Conservation (phyloP, 2,797 vertebrate genomes). For the Trachurus trachurus region DNA sequence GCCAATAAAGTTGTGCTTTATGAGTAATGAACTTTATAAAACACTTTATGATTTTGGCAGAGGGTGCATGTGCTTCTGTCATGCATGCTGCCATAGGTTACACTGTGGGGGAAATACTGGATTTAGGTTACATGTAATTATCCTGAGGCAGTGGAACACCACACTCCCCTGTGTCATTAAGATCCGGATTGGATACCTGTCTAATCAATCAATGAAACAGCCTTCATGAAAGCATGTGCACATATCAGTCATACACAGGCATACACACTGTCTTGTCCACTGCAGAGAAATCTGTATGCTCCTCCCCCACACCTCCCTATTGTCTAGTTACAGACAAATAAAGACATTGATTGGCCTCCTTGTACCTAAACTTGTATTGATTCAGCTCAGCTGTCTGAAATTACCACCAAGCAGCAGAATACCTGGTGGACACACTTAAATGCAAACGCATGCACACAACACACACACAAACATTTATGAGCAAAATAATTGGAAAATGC, state of each 20-base stretch:
- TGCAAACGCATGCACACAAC: slow-evolving; percentile 5
- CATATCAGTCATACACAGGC: background rate
- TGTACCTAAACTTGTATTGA: slow-evolving; percentile 78
- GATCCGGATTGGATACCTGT: slow-evolving; percentile 2
- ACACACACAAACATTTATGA: slow-evolving; percentile 4
- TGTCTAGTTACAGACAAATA: slow-evolving; percentile 72
- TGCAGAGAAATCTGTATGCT: slow-evolving; percentile 35
- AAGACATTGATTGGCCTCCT: slow-evolving; percentile 75
- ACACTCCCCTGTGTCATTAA: slow-evolving; percentile 4
- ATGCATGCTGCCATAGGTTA: background rate
- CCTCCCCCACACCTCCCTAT: background rate
- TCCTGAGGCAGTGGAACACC: background rate
- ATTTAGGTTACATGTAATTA: slow-evolving; percentile 18
- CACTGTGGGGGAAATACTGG: background rate
- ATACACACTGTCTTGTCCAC: slow-evolving; percentile 7
- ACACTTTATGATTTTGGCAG: background rate
- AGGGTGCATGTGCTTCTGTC: background rate
- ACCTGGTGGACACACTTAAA: slow-evolving; percentile 21
- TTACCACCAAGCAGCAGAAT: slow-evolving; percentile 45
- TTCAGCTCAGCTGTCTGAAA: slow-evolving; percentile 72
- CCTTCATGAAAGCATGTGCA: slow-evolving; percentile 9
- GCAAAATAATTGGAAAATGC: slow-evolving; percentile 14
- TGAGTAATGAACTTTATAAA: background rate
- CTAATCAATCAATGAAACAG: slow-evolving; percentile 42
- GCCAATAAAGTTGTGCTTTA: background rate